Percentiles rank a stretch among this genome's conserved stretches.
phyloP scores from a whole-genome alignment of 2,888 invertebrate genomes.

The Chorisops tibialis region DNA sequence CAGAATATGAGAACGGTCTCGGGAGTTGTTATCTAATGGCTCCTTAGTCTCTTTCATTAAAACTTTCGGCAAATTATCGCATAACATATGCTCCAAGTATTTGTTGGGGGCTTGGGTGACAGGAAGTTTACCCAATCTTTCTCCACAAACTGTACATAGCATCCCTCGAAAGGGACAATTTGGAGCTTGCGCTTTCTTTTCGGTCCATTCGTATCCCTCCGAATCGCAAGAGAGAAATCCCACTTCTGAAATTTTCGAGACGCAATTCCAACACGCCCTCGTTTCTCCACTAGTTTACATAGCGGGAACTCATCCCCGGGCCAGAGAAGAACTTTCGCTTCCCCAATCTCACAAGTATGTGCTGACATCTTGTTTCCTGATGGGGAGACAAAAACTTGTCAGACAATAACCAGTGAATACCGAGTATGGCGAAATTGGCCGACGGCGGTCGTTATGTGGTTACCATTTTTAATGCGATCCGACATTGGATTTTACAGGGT shows the following conservation, averaged over 20 bases:
- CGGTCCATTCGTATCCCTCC: neutral
- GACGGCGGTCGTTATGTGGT: slow-evolving; percentile 24
- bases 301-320: neutral
- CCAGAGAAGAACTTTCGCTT: slow-evolving; percentile 6
- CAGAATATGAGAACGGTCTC: no score
- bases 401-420: slow-evolving; percentile 25
- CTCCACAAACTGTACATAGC: neutral
- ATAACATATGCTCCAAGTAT: slow-evolving; percentile 29
- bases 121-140: no score
- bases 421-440: slow-evolving; percentile 25
- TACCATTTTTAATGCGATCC: slow-evolving; percentile 21
- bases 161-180: neutral
- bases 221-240: slow-evolving; percentile 8
- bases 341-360: slow-evolving; percentile 25
- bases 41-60: slow-evolving; percentile 30
- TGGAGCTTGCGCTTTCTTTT: slow-evolving; percentile 21
- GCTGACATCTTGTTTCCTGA: slow-evolving; percentile 31
- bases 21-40: slow-evolving; percentile 7
- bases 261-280: slow-evolving; percentile 4
- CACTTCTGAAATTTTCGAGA: slow-evolving; percentile 9
- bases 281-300: neutral
- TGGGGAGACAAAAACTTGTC: slow-evolving; percentile 21
- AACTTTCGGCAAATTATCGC: slow-evolving; percentile 34
- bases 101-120: neutral
- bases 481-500: neutral